These are phyloP conservation scores for Himantopus leucocephalus DNA, from an alignment of 2,113 vertebrate genomes.

Conservation along the genomic window DNA sequence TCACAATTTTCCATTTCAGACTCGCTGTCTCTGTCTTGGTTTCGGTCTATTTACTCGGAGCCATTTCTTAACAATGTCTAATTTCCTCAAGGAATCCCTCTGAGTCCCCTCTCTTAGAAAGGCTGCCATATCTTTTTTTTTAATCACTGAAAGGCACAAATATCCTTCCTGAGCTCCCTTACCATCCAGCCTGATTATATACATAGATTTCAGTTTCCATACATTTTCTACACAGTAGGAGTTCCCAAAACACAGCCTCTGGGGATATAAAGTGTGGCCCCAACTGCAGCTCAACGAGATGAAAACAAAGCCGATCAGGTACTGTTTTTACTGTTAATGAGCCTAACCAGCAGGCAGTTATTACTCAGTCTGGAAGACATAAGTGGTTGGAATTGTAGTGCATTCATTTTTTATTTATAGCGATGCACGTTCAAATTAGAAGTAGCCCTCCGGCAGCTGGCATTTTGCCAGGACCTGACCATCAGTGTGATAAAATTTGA, in stretches of 20 bases:
- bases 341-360: conserved; percentile 60
- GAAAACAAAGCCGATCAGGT: conserved; percentile 66
- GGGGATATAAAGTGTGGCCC: conserved; percentile 55
- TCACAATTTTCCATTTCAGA: conserved; percentile 74
- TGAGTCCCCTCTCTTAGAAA: conserved; percentile 69
- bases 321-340: conserved; percentile 65
- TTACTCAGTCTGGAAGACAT: conserved; percentile 59
- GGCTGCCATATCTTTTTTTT: conserved; percentile 67
- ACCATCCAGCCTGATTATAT: conserved; percentile 63
- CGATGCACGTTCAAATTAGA: conserved; percentile 29
- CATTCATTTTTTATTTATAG: conserved; percentile 64
- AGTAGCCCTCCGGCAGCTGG: conserved; percentile 43
- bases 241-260: conserved; percentile 55
- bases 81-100: conserved; percentile 74
- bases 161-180: conserved; percentile 64
- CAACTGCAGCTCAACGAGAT: conserved; percentile 44
- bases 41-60: conserved; percentile 73
- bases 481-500: conserved; percentile 44
- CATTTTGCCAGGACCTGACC: conserved; percentile 27
- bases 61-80: conserved; percentile 73
- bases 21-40: conserved; percentile 71
- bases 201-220: conserved; percentile 64
- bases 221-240: conserved; percentile 67
- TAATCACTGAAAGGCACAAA: conserved; percentile 69
- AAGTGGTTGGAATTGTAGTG: conserved; percentile 44